These are phyloP conservation scores for Nomada ruficornis DNA, from an alignment of 2,888 invertebrate species.

Conservation along the genomic window DNA sequence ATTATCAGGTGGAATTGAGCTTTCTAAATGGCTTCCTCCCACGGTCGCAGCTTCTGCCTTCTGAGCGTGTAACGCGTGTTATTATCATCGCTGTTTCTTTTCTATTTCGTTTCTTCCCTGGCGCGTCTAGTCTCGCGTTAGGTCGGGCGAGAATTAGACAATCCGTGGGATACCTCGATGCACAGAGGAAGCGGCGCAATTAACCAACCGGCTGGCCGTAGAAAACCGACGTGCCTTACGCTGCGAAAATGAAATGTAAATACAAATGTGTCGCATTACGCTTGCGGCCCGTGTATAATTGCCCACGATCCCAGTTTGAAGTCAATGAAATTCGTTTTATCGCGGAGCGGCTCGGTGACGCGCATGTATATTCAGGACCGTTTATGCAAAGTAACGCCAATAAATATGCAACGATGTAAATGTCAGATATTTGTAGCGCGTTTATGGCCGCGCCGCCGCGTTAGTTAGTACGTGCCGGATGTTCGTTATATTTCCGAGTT, in stretches of 20 bases:
- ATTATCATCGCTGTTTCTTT: background rate
- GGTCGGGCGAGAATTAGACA: background rate
- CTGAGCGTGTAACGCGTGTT: constrained; percentile 25
- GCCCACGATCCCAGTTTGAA: constrained; percentile 51
- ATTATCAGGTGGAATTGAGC: constrained; percentile 56
- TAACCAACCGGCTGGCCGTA: constrained; percentile 17
- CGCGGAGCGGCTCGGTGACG: constrained; percentile 42
- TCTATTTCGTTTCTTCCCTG: background rate
- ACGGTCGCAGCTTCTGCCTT: constrained; percentile 39
- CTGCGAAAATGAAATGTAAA: constrained; percentile 61
- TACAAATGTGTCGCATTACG: constrained; percentile 58
- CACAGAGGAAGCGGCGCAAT: constrained; percentile 12
- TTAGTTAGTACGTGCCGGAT: constrained; percentile 21
- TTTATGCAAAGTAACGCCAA: constrained; percentile 67
- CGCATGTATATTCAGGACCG: constrained; percentile 64
- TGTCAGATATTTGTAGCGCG: constrained; percentile 67
- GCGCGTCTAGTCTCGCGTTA: no score
- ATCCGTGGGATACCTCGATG: background rate
- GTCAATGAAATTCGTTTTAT: constrained; percentile 57
- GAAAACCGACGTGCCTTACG: constrained; percentile 7
- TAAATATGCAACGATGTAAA: constrained; percentile 72
- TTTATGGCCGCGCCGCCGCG: constrained; percentile 54
- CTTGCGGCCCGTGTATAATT: constrained; percentile 42
- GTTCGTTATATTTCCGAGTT: constrained; percentile 57
- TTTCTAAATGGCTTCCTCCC: constrained; percentile 63